A percentile compares a stretch with the other conserved stretches of the same genome.
phyloP scores from a whole-genome alignment of 2,888 invertebrate species.

The Microdon myrmicae region DNA sequence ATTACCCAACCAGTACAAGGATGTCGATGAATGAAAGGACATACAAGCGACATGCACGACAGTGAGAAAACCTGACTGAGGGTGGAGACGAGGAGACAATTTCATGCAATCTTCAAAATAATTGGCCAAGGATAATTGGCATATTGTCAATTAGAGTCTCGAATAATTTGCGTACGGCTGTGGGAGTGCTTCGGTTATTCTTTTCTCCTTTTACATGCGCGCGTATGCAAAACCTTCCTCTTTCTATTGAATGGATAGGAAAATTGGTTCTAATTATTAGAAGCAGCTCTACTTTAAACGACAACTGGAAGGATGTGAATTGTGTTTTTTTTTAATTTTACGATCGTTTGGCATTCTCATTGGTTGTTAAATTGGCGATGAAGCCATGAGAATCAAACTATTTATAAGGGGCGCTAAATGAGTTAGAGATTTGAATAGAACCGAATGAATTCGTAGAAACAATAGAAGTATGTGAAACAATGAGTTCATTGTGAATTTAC shows the following conservation, averaged over 20 bases:
- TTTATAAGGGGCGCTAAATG: too few relatives aligned
- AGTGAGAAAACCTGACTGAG: too few relatives aligned
- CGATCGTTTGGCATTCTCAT: not conserved
- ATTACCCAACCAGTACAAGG: constrained; percentile 29
- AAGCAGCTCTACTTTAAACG: constrained; percentile 9
- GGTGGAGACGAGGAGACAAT: constrained; percentile 45
- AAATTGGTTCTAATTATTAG: constrained; percentile 53
- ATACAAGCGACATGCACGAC: constrained; percentile 7
- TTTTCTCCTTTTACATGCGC: constrained; percentile 2
- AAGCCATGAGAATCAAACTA: too few relatives aligned
- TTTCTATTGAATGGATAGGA: constrained; percentile 41
- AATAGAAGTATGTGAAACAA: too few relatives aligned
- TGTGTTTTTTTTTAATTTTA: constrained; percentile 5
- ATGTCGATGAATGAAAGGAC: constrained; percentile 25
- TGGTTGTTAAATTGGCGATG: too few relatives aligned
- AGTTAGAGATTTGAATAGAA: too few relatives aligned
- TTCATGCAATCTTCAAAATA: constrained; percentile 57
- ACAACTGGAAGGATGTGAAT: constrained; percentile 22
- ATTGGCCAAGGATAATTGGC: constrained; percentile 59
- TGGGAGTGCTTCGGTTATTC: constrained; percentile 42
- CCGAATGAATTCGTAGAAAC: too few relatives aligned
- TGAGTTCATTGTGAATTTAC: too few relatives aligned
- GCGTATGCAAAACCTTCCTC: constrained; percentile 6
- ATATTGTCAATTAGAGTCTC: constrained; percentile 57
- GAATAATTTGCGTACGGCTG: constrained; percentile 36